Evolutionary conservation across 2,888 invertebrate species (phyloP), one percentile per base, ranked within the genome.

Genomic region (Drosophila gaucha): DNA sequence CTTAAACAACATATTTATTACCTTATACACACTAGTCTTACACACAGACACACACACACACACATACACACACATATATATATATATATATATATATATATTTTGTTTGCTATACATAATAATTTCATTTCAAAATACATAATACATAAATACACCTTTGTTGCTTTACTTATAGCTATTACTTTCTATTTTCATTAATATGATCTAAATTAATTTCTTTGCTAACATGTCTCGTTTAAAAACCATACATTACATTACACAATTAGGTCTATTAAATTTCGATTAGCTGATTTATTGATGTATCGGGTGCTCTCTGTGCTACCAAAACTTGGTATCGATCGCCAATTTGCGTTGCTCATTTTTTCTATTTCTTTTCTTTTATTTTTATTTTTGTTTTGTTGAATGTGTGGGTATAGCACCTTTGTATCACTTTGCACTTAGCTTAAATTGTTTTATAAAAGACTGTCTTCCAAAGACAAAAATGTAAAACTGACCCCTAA

Each of bases 401-500:
- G 62, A 56, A 65, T 78, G 62, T 73, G 66, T 76, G 88, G 86
- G 84, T 89, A 89, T 89, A 89, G 89, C 89, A 89, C 89, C 89
- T 89, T 89, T 85, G 69, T 89, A 89, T 89, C 89, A 89, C 89
- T 85, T 86, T 89, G 79, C 85, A 74, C 60, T 86, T 89, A 83
- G 63, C 74, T 73, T 67, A 84, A 80, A 65, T 54, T 80, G 31
- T 56, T 56, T 66, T 71, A 75, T 67, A 84, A 74, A 74, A 77
- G 65, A 77, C 65, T 70, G 86, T 64, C 85, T 84, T 86, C 69
- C 59, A 68, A 76, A 86, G 85, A 79, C 71, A 76, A 80, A 75
- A 71, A 83, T 83, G 50, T 66, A 66, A 54, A 56, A 49, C 55
- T 62, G 59, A 52, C 64, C 51, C 46, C 56, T 67, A 67, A 74